A percentile compares a stretch with the other conserved stretches of the same genome.
phyloP scores from a whole-genome alignment of 1,140 invertebrate genomes.

The Drosophila neocordata region DNA sequence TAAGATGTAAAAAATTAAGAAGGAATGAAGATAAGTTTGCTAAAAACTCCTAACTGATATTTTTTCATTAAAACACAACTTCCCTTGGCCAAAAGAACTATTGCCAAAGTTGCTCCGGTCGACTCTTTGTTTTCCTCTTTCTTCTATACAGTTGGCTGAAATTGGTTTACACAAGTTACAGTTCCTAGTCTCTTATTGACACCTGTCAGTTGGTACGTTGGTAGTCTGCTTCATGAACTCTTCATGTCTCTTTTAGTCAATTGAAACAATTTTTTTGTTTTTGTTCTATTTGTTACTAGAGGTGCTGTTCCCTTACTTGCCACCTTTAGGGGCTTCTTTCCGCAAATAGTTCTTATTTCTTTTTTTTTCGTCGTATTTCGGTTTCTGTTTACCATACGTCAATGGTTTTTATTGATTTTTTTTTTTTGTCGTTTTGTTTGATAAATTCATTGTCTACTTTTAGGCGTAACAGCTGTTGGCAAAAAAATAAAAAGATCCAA shows the following conservation, averaged over 20 bases:
- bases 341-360: conserved; percentile 34
- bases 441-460: conserved; percentile 17
- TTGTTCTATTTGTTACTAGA: conserved; percentile 9
- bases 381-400: conserved; percentile 31
- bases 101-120: no score
- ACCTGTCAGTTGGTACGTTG: neutral
- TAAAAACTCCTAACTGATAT: no score
- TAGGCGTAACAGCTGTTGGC: conserved; percentile 14
- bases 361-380: conserved; percentile 11
- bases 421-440: neutral
- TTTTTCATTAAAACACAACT: no score
- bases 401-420: conserved; percentile 42
- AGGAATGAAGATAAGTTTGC: no score
- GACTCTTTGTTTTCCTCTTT: no score
- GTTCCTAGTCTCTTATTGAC: conserved; percentile 2
- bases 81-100: no score
- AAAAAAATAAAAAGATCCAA: neutral
- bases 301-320: neutral
- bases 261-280: neutral
- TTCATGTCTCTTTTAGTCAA: conserved; percentile 1
- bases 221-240: conserved; percentile 3
- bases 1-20: no score
- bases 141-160: neutral
- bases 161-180: neutral
- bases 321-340: conserved; percentile 37